phyloP scores from a whole-genome alignment of 2,797 vertebrate genomes.

The Brachymystax lenok region DNA sequence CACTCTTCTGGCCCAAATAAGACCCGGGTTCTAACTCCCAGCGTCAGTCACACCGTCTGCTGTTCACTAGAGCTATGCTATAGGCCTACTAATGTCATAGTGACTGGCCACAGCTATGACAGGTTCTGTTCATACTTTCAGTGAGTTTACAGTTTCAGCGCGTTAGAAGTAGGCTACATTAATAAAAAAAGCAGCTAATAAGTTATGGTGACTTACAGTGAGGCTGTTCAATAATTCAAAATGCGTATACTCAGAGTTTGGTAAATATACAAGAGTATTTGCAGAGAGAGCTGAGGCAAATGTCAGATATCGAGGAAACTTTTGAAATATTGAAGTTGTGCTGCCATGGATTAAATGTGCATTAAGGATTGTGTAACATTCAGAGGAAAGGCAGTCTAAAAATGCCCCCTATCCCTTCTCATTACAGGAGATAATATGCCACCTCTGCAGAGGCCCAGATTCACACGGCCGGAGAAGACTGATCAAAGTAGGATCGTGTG shows the following conservation, averaged over 20 bases:
- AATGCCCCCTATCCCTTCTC: slow-evolving; percentile 55
- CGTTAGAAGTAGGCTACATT: not conserved
- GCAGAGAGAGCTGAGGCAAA: not conserved
- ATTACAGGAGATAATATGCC: slow-evolving; percentile 59
- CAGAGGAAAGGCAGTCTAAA: slow-evolving; percentile 42
- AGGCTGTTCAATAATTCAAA: slow-evolving; percentile 2
- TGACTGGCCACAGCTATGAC: too few species aligned
- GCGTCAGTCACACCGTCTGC: too few species aligned
- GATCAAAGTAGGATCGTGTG: slow-evolving; percentile 55
- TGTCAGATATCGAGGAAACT: slow-evolving; percentile 33
- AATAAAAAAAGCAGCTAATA: not conserved
- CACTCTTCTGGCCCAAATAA: too few species aligned
- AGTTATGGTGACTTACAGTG: not conserved
- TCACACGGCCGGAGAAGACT: slow-evolving; percentile 44
- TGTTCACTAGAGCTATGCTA: too few species aligned
- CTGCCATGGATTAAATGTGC: slow-evolving; percentile 38
- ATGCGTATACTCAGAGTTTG: not conserved
- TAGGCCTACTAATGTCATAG: too few species aligned
- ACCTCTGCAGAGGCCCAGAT: slow-evolving; percentile 64
- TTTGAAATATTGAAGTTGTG: slow-evolving; percentile 33
- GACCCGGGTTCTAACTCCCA: too few species aligned
- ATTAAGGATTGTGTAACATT: not conserved
- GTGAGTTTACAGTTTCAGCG: too few species aligned
- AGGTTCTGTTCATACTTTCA: too few species aligned
- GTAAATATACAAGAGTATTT: not conserved